Conservation (phyloP, 2,797 vertebrate genomes). For the Myotis findleyi region DNA sequence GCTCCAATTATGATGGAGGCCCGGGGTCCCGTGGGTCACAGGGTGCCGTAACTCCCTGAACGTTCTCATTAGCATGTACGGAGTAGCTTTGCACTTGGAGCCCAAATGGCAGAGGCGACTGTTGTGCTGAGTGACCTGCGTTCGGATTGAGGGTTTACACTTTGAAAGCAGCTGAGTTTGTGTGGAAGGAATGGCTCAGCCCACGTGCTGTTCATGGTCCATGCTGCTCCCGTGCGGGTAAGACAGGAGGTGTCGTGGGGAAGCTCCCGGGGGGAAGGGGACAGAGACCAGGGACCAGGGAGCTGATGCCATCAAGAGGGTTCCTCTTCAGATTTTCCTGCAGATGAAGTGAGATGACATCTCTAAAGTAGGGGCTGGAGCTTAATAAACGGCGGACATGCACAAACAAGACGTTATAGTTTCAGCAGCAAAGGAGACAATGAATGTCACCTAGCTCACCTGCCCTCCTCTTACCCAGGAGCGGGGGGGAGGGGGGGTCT, state of each 20-base stretch:
- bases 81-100: slow-evolving; percentile 45
- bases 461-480: not conserved
- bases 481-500: not conserved
- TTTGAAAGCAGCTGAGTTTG: not conserved
- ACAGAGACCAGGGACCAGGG: not conserved
- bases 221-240: rapidly evolving
- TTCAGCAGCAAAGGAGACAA: not conserved
- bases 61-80: slow-evolving; percentile 73
- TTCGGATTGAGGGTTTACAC: not conserved
- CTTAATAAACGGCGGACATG: not conserved
- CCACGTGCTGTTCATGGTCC: not conserved
- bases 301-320: not conserved
- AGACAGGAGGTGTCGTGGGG: rapidly evolving
- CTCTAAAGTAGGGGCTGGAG: not conserved
- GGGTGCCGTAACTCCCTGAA: slow-evolving; percentile 56
- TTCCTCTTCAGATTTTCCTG: not conserved
- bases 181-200: not conserved
- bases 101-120: slow-evolving; percentile 21
- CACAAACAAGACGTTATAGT: not conserved
- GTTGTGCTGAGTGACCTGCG: not conserved
- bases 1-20: slow-evolving; percentile 53
- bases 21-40: slow-evolving; percentile 30
- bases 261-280: rapidly evolving
- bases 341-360: not conserved
- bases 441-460: not conserved